Percentiles rank a stretch among this genome's conserved stretches.
Conservation (phyloP, 2,797 vertebrate species). For the Pseudochirops corinnae region DNA sequence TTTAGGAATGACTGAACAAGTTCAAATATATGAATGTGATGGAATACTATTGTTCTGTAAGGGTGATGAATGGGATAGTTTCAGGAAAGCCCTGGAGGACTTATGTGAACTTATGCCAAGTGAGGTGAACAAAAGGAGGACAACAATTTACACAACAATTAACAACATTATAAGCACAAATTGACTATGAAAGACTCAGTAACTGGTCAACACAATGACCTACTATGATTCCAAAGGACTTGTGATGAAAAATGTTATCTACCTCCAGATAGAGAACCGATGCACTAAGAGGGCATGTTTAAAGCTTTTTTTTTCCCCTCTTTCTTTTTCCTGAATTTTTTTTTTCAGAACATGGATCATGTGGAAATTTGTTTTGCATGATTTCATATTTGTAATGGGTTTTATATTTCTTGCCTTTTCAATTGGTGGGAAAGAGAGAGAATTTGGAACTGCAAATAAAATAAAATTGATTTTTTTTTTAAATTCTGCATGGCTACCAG, state of each 20-base stretch:
- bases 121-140: background rate
- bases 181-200: background rate
- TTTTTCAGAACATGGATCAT: background rate
- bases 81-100: background rate
- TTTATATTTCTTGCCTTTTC: background rate
- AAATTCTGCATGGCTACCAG: background rate
- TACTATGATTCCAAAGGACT: background rate
- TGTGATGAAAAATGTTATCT: background rate
- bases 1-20: background rate
- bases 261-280: background rate
- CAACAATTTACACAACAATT: background rate
- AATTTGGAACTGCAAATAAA: background rate
- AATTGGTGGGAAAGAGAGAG: background rate
- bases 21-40: background rate
- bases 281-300: background rate
- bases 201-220: background rate
- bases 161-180: background rate
- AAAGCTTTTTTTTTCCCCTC: background rate
- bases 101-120: background rate
- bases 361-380: background rate
- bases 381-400: background rate
- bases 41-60: background rate
- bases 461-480: background rate
- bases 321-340: background rate
- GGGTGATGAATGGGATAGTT: background rate